Percentiles rank a stretch among this genome's conserved stretches.
Conservation (phyloP, 92 coral and sea anemone species). For the Epizoanthus ramosus region DNA sequence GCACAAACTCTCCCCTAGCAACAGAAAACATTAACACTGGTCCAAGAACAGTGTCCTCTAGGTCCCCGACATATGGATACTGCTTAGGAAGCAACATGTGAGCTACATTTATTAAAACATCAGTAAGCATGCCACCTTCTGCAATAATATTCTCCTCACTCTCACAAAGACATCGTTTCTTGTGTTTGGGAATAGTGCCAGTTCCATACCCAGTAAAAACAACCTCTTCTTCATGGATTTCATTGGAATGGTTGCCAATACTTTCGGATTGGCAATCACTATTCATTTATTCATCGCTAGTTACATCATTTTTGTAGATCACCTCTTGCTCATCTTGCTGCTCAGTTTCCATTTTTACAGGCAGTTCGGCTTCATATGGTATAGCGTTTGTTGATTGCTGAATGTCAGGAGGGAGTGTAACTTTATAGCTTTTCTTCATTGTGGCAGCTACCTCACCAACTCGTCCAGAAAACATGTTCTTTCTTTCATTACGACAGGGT, state of each 20-base stretch:
- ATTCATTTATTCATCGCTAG: no score
- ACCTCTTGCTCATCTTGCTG: no score
- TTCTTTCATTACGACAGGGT: constrained; percentile 5
- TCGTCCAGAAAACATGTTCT: constrained; percentile 39
- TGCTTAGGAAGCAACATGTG: constrained; percentile 49
- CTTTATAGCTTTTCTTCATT: constrained; percentile 34
- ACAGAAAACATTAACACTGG: constrained; percentile 46
- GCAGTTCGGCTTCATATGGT: no score
- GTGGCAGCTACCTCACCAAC: constrained; percentile 49
- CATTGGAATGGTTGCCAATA: background rate
- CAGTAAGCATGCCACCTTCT: constrained; percentile 42
- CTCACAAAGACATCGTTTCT: background rate
- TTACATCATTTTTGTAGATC: no score
- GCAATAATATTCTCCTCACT: constrained; percentile 10
- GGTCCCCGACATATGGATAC: constrained; percentile 52
- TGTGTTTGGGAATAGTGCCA: background rate
- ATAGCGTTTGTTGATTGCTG: background rate
- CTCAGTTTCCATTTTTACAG: no score
- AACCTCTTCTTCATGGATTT: background rate
- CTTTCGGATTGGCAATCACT: no score
- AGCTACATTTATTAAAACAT: constrained; percentile 49
- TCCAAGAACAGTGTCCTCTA: constrained; percentile 60
- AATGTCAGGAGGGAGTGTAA: background rate
- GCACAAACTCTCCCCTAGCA: constrained; percentile 47
- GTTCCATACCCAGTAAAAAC: background rate